These are phyloP conservation scores for Anas platyrhynchos DNA, from an alignment of 2,113 vertebrate species.

Conservation along the genomic window DNA sequence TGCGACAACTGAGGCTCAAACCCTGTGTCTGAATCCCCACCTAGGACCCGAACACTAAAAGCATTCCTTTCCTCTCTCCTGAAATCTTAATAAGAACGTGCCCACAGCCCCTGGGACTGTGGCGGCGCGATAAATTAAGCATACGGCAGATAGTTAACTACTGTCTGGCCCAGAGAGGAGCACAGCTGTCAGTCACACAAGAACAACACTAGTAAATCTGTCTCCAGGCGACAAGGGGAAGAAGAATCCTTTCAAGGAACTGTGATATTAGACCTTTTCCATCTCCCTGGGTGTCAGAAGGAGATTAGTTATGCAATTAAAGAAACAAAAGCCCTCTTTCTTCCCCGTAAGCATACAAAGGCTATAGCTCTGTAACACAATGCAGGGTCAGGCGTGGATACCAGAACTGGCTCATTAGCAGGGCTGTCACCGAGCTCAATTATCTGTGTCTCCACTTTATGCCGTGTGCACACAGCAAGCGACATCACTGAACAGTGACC, in stretches of 20 bases:
- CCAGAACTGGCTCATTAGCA: slow-evolving; percentile 38
- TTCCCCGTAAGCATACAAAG: slow-evolving; percentile 10
- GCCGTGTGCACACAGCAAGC: neutral
- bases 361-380: neutral
- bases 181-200: slow-evolving; percentile 35
- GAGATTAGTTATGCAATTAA: slow-evolving; percentile 61
- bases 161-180: neutral
- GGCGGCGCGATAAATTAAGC: neutral
- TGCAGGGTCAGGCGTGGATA: slow-evolving; percentile 13
- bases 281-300: slow-evolving; percentile 34
- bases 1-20: neutral
- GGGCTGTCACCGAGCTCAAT: neutral
- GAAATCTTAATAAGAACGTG: neutral
- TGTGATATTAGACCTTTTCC: slow-evolving; percentile 47
- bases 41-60: neutral
- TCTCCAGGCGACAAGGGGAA: slow-evolving; percentile 4
- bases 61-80: neutral
- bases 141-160: neutral
- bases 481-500: neutral
- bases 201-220: neutral
- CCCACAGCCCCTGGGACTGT: neutral
- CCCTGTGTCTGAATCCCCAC: neutral
- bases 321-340: slow-evolving; percentile 50
- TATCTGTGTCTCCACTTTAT: slow-evolving; percentile 1
- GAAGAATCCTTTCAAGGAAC: slow-evolving; percentile 43